Conservation (phyloP, 1,140 invertebrate genomes). For the Limonius californicus region DNA sequence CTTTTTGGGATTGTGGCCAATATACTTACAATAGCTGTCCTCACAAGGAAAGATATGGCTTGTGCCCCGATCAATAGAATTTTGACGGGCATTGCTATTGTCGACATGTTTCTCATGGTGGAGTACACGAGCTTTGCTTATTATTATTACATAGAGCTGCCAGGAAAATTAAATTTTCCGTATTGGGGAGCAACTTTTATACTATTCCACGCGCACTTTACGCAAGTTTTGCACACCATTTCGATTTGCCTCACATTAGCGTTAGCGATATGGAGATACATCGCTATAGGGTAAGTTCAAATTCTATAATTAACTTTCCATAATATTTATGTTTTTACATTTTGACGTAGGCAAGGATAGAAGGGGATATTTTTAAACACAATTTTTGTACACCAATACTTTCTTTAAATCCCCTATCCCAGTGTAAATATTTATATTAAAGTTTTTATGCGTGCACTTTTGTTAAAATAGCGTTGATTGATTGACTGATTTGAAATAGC, state of each 20-base stretch:
- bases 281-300: slow-evolving; percentile 61
- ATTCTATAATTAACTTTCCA: too few relatives aligned
- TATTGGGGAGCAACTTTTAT: slow-evolving; percentile 69
- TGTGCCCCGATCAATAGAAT: slow-evolving; percentile 79
- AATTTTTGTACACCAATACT: too few relatives aligned
- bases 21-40: slow-evolving; percentile 80
- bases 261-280: slow-evolving; percentile 72
- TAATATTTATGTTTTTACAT: too few relatives aligned
- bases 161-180: slow-evolving; percentile 54
- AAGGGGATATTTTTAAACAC: too few relatives aligned
- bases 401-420: too few relatives aligned
- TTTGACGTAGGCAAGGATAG: too few relatives aligned
- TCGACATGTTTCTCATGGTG: slow-evolving; percentile 83
- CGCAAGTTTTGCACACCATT: slow-evolving; percentile 75
- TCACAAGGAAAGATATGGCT: slow-evolving; percentile 80
- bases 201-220: slow-evolving; percentile 76
- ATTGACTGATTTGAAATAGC: too few relatives aligned
- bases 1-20: slow-evolving; percentile 87
- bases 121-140: slow-evolving; percentile 81
- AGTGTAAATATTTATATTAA: too few relatives aligned
- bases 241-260: slow-evolving; percentile 84
- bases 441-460: too few relatives aligned
- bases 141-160: slow-evolving; percentile 62
- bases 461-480: too few relatives aligned
- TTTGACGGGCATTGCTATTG: slow-evolving; percentile 73